Evolutionary conservation across 1,140 invertebrate genomes (phyloP).

Genomic region (Drosophila sturtevanti): DNA sequence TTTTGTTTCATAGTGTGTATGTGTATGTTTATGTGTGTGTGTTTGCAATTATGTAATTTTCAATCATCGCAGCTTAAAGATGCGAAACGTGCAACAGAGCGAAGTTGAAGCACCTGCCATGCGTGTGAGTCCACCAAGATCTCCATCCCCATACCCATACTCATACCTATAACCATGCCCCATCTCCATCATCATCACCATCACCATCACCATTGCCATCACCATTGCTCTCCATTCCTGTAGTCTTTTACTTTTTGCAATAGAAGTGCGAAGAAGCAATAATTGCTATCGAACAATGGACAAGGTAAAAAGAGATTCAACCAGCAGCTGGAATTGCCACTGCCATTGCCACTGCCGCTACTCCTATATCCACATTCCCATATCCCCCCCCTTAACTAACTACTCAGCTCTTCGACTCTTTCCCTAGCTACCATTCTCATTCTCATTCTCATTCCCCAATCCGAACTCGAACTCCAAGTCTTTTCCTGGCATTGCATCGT

Average conservation of each 20-base stretch:
- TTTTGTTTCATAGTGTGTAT: neutral
- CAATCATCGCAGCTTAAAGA: constrained; percentile 76
- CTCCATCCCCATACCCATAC: neutral
- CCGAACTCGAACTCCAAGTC: neutral
- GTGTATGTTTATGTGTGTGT: constrained; percentile 28
- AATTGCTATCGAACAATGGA: constrained; percentile 76
- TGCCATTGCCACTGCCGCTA: neutral
- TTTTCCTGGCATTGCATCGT: constrained; percentile 9
- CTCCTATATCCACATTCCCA: constrained; percentile 12
- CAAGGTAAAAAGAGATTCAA: constrained; percentile 21
- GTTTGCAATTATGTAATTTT: constrained; percentile 79
- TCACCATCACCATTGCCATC: constrained; percentile 12
- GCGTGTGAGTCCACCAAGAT: constrained; percentile 20
- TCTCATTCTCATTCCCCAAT: constrained; percentile 9
- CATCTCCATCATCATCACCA: neutral
- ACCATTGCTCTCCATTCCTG: constrained; percentile 7
- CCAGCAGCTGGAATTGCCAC: neutral
- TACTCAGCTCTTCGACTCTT: constrained; percentile 24
- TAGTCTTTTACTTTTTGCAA: constrained; percentile 29
- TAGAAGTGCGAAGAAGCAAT: constrained; percentile 73
- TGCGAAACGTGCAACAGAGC: constrained; percentile 62
- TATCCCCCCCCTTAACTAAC: constrained; percentile 5
- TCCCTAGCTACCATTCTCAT: constrained; percentile 25
- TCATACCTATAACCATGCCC: constrained; percentile 15
- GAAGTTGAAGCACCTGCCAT: constrained; percentile 71